Base-by-base conservation (phyloP, 1,140 invertebrate genomes). In the Andricus grossulariae region DNA sequence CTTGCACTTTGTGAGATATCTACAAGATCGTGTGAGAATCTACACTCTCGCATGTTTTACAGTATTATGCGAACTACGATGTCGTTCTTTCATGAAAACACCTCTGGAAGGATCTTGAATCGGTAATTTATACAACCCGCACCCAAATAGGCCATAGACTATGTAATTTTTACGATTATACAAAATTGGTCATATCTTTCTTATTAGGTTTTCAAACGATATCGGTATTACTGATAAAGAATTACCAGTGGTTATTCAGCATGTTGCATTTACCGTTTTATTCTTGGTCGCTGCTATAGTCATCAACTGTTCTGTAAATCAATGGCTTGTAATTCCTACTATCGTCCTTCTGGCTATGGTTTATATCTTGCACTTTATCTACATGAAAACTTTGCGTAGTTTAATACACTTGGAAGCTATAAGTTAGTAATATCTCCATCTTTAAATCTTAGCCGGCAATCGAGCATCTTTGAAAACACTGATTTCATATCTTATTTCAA, bases 341-440 rank as follows among this genome's bases (percentile, higher is more conserved):
- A 13, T 81, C 93, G 1, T 91, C 92, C 50, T 74, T n/a, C 6
- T 4, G 13, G 91, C 93, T 10, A 93, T 72, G 16, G 32, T 13
- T 74, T 50, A 16, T 18, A 4, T 50, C 21, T 6, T 57, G 50
- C 89, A 97, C 39, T 91, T 92, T 73, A 95, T 97, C 85, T 98
- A 72, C 45, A 72, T 55, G 21, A 18, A 13, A 50, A 3, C 74
- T 55, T 50, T 1, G 50, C 0, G 52, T 11, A 70, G 51, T 39
- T n/a, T 39, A 52, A 49, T 49, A 57, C 15, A 11, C 45, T 16
- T 78, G 72, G 39, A 74, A 78, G 71, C 25, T 93, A 92, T 95
- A 92, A 83, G 89, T 95, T 78, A 60, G 72, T 18, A 70, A 95
- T 93, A 83, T 32, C 94, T 83, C 79, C 32, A 2, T 32, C 32